Conservation (phyloP, 2,797 vertebrate species). For the Phalanger gymnotis region DNA sequence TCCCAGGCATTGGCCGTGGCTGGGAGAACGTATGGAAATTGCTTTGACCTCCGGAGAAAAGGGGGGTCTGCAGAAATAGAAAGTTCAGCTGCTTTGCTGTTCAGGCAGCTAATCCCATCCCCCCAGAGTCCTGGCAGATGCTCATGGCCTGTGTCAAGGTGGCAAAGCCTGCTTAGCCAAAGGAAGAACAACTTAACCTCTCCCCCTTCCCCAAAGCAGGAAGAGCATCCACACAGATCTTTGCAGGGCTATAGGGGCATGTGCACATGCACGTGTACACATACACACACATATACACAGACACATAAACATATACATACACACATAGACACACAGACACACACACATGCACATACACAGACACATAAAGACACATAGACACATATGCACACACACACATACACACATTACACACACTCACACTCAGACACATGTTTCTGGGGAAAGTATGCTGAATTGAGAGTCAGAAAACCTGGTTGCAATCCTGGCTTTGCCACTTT, state of each 20-base stretch:
- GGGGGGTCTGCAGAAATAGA: constrained; percentile 80
- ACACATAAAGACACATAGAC: background rate
- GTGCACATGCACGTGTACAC: constrained; percentile 48
- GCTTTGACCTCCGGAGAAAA: constrained; percentile 81
- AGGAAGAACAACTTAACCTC: constrained; percentile 75
- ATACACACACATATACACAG: background rate
- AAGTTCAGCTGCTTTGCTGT: constrained; percentile 69
- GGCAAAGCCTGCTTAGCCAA: constrained; percentile 63
- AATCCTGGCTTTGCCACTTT: background rate
- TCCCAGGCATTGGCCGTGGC: constrained; percentile 68
- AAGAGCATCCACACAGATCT: constrained; percentile 27
- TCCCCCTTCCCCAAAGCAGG: constrained; percentile 66
- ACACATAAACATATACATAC: background rate
- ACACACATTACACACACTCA: background rate
- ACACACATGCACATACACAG: accelerated
- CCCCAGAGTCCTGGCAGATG: constrained; percentile 74
- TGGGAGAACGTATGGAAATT: constrained; percentile 82
- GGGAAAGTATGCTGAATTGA: background rate
- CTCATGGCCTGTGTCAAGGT: constrained; percentile 75
- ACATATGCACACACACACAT: too few species aligned
- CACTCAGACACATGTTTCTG: background rate
- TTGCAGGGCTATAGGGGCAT: background rate
- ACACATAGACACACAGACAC: too few species aligned
- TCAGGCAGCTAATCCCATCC: constrained; percentile 58
- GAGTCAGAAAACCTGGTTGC: background rate